Evolutionary conservation across 2,797 vertebrate genomes (phyloP).

Genomic region (Oryzias sinensis): DNA sequence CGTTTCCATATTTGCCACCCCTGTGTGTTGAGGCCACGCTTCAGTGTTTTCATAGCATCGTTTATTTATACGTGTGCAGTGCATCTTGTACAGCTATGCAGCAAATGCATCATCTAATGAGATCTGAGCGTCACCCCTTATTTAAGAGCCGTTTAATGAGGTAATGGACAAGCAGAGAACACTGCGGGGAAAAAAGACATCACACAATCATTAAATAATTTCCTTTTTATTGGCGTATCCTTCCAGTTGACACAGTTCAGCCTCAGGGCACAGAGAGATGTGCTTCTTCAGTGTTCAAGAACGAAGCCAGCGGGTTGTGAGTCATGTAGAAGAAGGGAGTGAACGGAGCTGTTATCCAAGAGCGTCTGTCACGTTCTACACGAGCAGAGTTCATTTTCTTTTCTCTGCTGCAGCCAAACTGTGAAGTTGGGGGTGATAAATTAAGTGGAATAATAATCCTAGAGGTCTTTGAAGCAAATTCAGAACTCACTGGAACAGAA

Average conservation of each 20-base stretch:
- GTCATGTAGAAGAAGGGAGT: too few relatives aligned
- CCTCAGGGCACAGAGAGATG: slow-evolving; percentile 1
- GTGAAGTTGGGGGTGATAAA: too few relatives aligned
- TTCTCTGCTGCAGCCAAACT: too few relatives aligned
- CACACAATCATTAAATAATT: slow-evolving; percentile 21
- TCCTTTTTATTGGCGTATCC: slow-evolving; percentile 9
- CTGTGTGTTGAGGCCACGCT: slow-evolving; percentile 30
- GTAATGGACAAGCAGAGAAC: slow-evolving; percentile 43
- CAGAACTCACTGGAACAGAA: too few relatives aligned
- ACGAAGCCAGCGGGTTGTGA: too few relatives aligned
- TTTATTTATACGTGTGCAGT: slow-evolving; percentile 52
- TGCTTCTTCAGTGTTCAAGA: background rate
- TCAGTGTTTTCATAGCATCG: slow-evolving; percentile 43
- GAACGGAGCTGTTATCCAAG: too few relatives aligned
- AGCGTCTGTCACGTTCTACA: too few relatives aligned
- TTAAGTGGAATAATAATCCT: too few relatives aligned
- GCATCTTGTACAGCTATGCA: slow-evolving; percentile 32
- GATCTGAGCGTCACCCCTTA: slow-evolving; percentile 38
- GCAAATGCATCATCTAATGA: slow-evolving; percentile 47
- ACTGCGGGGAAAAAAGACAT: slow-evolving; percentile 15
- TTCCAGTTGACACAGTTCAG: background rate
- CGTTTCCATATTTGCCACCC: background rate
- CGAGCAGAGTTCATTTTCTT: too few relatives aligned
- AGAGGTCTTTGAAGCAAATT: too few relatives aligned
- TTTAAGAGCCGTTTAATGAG: slow-evolving; percentile 58